Base-by-base conservation (phyloP, 2,113 vertebrate species). In the Lota lota region DNA sequence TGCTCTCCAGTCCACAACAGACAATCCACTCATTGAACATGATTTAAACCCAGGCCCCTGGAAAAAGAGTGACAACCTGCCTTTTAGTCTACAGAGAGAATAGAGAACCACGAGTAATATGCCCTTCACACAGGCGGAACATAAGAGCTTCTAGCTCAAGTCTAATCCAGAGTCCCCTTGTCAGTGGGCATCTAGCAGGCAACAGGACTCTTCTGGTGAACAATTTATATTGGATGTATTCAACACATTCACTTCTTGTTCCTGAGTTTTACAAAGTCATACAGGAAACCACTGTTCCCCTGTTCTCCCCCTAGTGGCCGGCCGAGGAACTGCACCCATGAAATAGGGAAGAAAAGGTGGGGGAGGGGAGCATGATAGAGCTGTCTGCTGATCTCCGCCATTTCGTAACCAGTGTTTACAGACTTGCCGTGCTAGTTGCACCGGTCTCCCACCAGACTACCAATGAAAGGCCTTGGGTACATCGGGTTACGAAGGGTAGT, bases 321-420 rank as follows among this genome's bases (percentile, higher is more conserved):
- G 79, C 81, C 86, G 76, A 81, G 83, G 91, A 92, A 90, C 82
- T 28, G 81, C 85, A 83, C 90, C 80, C 89, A 79, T 79, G 87
- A 68, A n/a, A 78, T 74, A 60, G 62, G 80, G 66, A 79, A 75
- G 73, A 76, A 76, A 81, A 83, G 77, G 66, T 65, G 72, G 85
- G 79, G 83, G 84, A 84, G 67, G 74, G 86, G 87, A 83, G 85
- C 76, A 73, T 76, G 86, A 78, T 83, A 79, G 86, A 87, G 83
- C 80, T 65, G 80, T 80, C 88, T 88, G 90, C 90, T 85, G 87
- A 88, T 85, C 84, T 87, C 92, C 90, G 93, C 93, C 93, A 95
- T 94, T 93, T 94, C 91, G 90, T 91, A 93, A 94, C 89, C 85
- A 91, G 88, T 94, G 92, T 94, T 93, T 94, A 93, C 93, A 89